These are phyloP conservation scores for Helicoverpa assulta DNA, from an alignment of 2,888 invertebrate genomes.

Conservation along the genomic window DNA sequence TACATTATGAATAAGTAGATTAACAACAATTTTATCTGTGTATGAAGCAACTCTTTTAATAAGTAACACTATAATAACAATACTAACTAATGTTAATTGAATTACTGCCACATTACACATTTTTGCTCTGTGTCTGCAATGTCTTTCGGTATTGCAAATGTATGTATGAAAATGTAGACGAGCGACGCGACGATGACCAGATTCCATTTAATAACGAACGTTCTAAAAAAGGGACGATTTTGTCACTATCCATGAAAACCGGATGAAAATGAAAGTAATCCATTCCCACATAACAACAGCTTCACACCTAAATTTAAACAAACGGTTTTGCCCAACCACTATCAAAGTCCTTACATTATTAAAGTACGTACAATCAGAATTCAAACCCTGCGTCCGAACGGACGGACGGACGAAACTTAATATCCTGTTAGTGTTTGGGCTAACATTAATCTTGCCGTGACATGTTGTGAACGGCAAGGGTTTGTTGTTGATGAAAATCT, in stretches of 20 bases:
- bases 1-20: too few relatives aligned
- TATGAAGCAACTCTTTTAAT: too few relatives aligned
- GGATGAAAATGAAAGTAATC: conserved; percentile 17
- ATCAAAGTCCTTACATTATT: conserved; percentile 58
- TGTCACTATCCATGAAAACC: background rate
- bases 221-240: background rate
- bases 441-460: conserved; percentile 68
- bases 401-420: conserved; percentile 65
- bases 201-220: background rate
- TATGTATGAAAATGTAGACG: too few relatives aligned
- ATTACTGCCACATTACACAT: too few relatives aligned
- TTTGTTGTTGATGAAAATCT: conserved; percentile 52
- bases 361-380: conserved; percentile 63
- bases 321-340: conserved; percentile 29
- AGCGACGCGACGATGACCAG: too few relatives aligned
- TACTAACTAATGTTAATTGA: too few relatives aligned
- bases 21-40: too few relatives aligned
- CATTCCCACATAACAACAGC: background rate
- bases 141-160: background rate
- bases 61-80: too few relatives aligned
- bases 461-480: conserved; percentile 48
- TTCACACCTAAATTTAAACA: conserved; percentile 37
- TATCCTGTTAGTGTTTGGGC: conserved; percentile 69
- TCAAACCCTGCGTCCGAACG: conserved; percentile 52
- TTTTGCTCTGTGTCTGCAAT: too few relatives aligned